Conservation (phyloP, 1,140 invertebrate genomes). For the Frieseomelitta varia region DNA sequence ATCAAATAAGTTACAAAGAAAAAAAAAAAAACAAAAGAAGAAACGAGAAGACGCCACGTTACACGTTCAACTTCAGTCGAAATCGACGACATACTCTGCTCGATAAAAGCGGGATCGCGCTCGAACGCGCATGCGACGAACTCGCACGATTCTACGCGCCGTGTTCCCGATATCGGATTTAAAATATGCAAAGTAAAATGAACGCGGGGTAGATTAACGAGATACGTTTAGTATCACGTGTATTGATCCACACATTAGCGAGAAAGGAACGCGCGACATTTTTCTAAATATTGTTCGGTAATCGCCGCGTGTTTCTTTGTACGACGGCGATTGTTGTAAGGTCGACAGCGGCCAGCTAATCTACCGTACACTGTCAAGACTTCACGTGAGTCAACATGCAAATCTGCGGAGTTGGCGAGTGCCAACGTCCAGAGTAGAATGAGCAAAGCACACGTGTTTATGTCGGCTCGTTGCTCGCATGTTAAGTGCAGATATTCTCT, state of each 20-base stretch:
- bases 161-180: constrained; percentile 1
- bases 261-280: not conserved
- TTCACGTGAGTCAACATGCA: constrained; percentile 27
- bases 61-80: no score
- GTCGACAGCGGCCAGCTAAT: not conserved
- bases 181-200: not conserved
- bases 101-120: not conserved
- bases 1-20: no score
- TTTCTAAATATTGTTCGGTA: not conserved
- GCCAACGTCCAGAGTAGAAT: constrained; percentile 16
- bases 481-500: not conserved
- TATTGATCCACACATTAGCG: not conserved
- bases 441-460: constrained; percentile 33
- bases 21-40: not conserved
- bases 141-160: not conserved
- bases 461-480: constrained; percentile 25
- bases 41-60: not conserved
- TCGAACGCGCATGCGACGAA: not conserved
- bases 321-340: not conserved
- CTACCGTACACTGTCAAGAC: not conserved
- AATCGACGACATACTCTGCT: not conserved
- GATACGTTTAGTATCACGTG: not conserved
- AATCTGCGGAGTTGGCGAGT: constrained; percentile 25
- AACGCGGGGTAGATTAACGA: not conserved
- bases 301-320: not conserved